Evolutionary conservation across 2,113 vertebrate genomes (phyloP), one percentile per base, ranked within the genome.

Genomic region (Myanophis thanlyinensis): DNA sequence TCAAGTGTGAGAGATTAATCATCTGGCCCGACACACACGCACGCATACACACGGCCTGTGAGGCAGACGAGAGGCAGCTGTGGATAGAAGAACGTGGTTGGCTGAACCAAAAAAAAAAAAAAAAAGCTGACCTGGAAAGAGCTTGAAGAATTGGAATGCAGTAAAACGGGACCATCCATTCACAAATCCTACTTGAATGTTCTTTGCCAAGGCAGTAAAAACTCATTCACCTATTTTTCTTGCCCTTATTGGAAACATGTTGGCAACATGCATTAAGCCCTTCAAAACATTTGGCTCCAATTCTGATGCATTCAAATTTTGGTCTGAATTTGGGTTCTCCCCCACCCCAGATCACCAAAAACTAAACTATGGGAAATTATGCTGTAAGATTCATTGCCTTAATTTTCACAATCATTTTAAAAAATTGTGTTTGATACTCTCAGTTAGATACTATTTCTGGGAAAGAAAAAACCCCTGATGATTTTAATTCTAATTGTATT

Each of bases 11-110:
- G 94, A 95, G 94, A 96, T 96, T 89, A 90, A 96, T 96, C 73
- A 93, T 54, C 8, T 0, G 0, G 92, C 89, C 0, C 0, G 62
- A 35, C 62, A 67, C 62, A 5, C 27, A 92, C 92, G 90, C 5
- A 88, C 93, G 91, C 5, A 88, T 0, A n/a, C 91, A 90, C 2
- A 85, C 0, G 18, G 96, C 94, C 87, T 23, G 12, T 0, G 95
- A 95, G 96, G 95, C 95, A 46, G 96, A 97, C 5, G 8, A 94
- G 93, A 95, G 94, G 91, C 96, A 96, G 96, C 96, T 97, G 97
- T 25, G 93, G 62, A 80, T 47, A 87, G 92, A 2, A 84, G 59
- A 0, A 5, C 56, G 48, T 84, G 4, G 91, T 4, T 1, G 51
- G 84, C 85, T 3, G 5, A 56, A 5, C 20, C 73, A n/a, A 35